Evolutionary conservation across 1,140 invertebrate species (phyloP).

Genomic region (Heliconius himera): DNA sequence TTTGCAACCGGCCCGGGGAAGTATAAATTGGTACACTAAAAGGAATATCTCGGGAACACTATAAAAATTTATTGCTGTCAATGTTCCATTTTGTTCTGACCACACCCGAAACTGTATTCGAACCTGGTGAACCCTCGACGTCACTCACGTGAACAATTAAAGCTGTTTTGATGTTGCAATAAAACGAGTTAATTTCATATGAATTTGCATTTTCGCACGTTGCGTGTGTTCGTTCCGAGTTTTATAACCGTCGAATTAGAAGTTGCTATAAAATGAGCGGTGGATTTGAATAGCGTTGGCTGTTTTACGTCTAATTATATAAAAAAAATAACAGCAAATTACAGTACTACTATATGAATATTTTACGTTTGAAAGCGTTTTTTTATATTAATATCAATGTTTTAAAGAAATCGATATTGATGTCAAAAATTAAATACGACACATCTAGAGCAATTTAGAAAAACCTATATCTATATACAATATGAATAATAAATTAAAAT

Average conservation of each 20-base stretch:
- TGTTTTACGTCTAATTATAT: conserved; percentile 5
- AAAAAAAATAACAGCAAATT: neutral
- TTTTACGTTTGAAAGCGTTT: neutral
- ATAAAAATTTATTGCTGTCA: conserved; percentile 75
- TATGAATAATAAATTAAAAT: conserved; percentile 41
- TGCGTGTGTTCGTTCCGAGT: conserved; percentile 35
- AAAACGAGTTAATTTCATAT: conserved; percentile 62
- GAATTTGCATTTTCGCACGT: conserved; percentile 46
- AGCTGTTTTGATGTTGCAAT: conserved; percentile 63
- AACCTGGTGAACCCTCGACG: conserved; percentile 52
- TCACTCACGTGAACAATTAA: conserved; percentile 78
- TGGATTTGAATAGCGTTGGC: conserved; percentile 34
- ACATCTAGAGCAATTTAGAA: neutral
- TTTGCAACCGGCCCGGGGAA: conserved; percentile 55
- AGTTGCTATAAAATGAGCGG: conserved; percentile 34
- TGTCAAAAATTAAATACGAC: neutral
- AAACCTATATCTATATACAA: neutral
- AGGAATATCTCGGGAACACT: conserved; percentile 71
- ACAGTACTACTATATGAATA: neutral
- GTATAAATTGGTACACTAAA: conserved; percentile 61
- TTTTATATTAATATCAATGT: neutral
- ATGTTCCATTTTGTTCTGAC: conserved; percentile 67
- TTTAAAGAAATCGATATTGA: neutral
- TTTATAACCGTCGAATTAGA: conserved; percentile 39
- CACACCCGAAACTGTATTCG: conserved; percentile 60